Base-by-base conservation (phyloP, 1,140 invertebrate species). In the Ctenoplectra terminalis region DNA sequence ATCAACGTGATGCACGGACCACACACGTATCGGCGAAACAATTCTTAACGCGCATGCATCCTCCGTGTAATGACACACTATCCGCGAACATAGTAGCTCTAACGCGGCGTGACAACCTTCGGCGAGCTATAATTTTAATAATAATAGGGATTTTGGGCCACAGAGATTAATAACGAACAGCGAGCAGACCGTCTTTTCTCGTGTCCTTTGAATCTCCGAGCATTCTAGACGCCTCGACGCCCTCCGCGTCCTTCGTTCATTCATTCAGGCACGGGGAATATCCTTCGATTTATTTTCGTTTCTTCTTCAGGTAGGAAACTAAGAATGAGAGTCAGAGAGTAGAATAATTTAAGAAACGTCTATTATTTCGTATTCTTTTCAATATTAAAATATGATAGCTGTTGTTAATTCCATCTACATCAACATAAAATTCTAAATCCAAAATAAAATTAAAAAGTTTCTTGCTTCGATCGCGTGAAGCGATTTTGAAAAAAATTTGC, bases 71-170 rank as follows among this genome's bases (percentile, higher is more conserved):
- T 87, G 84, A 86, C 85, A 80, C 63, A 72, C 70, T 82, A 74
- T 69, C 40, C 66, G 76, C 70, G 66, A 82, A 82, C 78, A 76
- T 83, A 87, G 77, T 88, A 83, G 77, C 50, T 74, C 83, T 90
- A 89, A 90, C 56, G 63, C 63, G 72, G 43, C 86, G 83, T 87
- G 81, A 83, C 83, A 85, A 69, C 76, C 76, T 61, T 40, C 40
- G 74, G 63, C 52, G 52, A 74, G 67, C 78, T 89, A 87, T 91
- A 85, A 91, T 92, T 90, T 90, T 78, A 86, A 79, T 92, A 91
- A 92, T 92, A 87, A 91, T 87, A 91, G 87, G 82, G 83, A 91
- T 87, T 84, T 86, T 61, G 17, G 69, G 67, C n/a, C 34, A 48
- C 8, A n/a, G 37, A 61, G 72, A 82, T 85, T 86, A 88, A 88